phyloP scores from a whole-genome alignment of 2,888 invertebrate species.

The Ernsta delagoae region DNA sequence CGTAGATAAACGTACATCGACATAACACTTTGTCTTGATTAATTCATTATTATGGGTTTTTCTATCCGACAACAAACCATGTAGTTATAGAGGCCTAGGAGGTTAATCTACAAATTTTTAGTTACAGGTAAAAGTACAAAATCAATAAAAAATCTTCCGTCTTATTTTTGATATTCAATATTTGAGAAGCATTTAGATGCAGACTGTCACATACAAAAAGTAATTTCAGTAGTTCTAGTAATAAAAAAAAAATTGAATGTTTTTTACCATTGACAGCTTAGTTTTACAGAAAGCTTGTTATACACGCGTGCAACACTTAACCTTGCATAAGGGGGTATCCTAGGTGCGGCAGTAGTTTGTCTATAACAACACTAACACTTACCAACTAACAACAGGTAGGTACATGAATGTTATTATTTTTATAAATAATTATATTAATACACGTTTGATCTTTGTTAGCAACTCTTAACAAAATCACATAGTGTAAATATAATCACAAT shows the following conservation, averaged over 20 bases:
- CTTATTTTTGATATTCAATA: no score
- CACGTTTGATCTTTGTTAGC: not conserved
- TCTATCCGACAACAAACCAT: no score
- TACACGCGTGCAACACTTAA: not conserved
- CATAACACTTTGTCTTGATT: no score
- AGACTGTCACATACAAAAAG: constrained; percentile 3
- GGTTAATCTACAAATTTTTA: no score
- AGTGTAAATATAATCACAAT: not conserved
- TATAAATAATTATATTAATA: constrained; percentile 1
- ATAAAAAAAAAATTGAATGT: not conserved
- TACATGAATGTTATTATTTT: not conserved
- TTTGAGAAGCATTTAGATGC: not conserved
- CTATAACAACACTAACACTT: constrained; percentile 2
- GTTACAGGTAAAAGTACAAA: no score
- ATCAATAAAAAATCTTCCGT: no score
- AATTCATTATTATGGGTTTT: no score
- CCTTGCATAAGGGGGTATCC: not conserved
- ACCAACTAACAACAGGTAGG: constrained; percentile 11
- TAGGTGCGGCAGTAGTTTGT: constrained; percentile 1
- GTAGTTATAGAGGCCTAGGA: no score
- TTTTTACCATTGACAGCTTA: not conserved
- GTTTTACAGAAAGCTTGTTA: constrained; percentile 14
- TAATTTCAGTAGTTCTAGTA: not conserved
- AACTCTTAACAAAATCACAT: not conserved
- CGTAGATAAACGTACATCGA: no score